Conservation (phyloP, 2,113 vertebrate species). For the Spea multiplicata region DNA sequence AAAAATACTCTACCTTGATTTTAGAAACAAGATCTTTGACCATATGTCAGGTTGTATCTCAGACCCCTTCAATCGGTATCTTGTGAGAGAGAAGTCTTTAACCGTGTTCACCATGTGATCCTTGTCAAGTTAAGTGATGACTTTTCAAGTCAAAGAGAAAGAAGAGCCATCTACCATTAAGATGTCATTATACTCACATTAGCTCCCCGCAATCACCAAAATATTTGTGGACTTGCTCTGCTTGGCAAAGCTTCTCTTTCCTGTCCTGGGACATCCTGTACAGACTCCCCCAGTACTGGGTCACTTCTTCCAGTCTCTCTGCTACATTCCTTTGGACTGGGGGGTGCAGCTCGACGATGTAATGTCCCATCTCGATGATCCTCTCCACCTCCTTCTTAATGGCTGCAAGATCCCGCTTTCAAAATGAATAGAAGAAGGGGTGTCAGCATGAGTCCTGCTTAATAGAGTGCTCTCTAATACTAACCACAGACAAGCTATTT, state of each 20-base stretch:
- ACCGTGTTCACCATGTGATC: too few species aligned
- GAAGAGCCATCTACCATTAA: too few species aligned
- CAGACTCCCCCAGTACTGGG: slow-evolving; percentile 68
- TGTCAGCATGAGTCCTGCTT: too few species aligned
- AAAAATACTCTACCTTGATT: too few species aligned
- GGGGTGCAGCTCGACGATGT: slow-evolving; percentile 65
- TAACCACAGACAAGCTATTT: too few species aligned
- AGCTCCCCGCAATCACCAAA: slow-evolving; percentile 73
- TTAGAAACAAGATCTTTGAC: too few species aligned
- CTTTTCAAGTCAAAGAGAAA: too few species aligned
- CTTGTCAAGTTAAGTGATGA: too few species aligned
- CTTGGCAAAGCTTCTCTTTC: slow-evolving; percentile 65
- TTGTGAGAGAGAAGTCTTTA: too few species aligned
- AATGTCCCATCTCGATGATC: slow-evolving; percentile 61
- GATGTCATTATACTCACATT: slow-evolving; percentile 63
- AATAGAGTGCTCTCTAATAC: too few species aligned
- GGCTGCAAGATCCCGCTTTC: slow-evolving; percentile 74
- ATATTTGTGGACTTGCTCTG: slow-evolving; percentile 71
- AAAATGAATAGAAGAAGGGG: slow-evolving; percentile 35
- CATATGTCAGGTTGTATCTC: too few species aligned
- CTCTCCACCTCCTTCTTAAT: slow-evolving; percentile 70
- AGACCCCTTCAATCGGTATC: too few species aligned
- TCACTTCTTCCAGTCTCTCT: slow-evolving; percentile 67
- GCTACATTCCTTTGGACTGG: slow-evolving; percentile 61
- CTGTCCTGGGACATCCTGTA: slow-evolving; percentile 62